Conservation (phyloP, 2,113 vertebrate species). For the Varanus salvator region DNA sequence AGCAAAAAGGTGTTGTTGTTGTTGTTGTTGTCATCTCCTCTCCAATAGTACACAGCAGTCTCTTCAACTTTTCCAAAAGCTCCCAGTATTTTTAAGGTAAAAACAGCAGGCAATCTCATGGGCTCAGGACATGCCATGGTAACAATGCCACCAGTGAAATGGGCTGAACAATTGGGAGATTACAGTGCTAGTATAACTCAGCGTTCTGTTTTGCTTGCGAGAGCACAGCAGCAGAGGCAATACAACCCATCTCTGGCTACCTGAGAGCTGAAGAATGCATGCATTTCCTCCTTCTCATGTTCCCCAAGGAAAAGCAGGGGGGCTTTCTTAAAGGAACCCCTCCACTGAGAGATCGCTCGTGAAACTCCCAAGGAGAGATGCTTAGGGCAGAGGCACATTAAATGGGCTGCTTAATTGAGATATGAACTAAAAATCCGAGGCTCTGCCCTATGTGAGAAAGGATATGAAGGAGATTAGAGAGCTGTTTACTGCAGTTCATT, state of each 20-base stretch:
- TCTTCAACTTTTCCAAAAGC: too few relatives aligned
- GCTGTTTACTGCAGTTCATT: background rate
- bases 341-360: background rate
- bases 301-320: background rate
- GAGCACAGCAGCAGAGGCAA: background rate
- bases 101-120: too few relatives aligned
- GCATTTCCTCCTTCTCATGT: background rate
- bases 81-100: too few relatives aligned
- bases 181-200: too few relatives aligned
- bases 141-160: too few relatives aligned
- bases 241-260: background rate
- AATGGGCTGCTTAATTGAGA: conserved; percentile 1
- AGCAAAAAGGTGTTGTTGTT: too few relatives aligned
- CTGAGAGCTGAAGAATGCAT: background rate
- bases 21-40: too few relatives aligned
- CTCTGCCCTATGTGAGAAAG: background rate
- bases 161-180: too few relatives aligned
- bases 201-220: background rate
- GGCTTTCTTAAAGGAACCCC: background rate
- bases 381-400: conserved; percentile 3
- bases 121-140: too few relatives aligned
- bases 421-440: background rate
- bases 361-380: background rate
- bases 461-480: background rate
- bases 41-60: too few relatives aligned